Base-by-base conservation (phyloP, 1,140 invertebrate genomes). In the Coelopa frigida region DNA sequence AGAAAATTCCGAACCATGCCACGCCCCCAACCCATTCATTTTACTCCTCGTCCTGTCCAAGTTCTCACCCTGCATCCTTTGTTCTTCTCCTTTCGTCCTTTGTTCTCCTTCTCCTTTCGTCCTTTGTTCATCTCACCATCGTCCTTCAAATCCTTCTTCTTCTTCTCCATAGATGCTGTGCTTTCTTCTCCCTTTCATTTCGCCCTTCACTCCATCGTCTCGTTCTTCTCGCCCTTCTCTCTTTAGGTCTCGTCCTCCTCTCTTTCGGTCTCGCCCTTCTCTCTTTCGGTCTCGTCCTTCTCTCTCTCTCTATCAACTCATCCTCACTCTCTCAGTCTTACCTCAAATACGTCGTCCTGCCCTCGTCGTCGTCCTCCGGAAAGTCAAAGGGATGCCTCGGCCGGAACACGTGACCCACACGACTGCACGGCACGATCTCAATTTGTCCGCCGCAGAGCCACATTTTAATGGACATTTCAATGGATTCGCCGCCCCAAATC, bases 401-500 rank as follows among this genome's bases (percentile, higher is more conserved):
- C 42, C 82, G 73, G 61, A 85, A 86, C 51, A 87, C 85, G 60
- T 92, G 89, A 14, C 88, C 89, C 47, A 92, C 86, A 54, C 85
- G 77, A 48, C 85, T 89, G 63, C 89, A 91, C 12, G 87, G 86
- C 46, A 87, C 78, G 42, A 85, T 84, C 70, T 87, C 82, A 47
- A 91, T 69, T 45, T 73, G 72, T 40, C 88, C 85, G 45, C 85
- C 58, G 73, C 80, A 83, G 67, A 82, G 78, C 80, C 80, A 83
- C 54, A 91, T 83, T 68, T 94, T 78, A 70, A 98, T 97, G 33
- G 89, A 92, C 74, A 98, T 89, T 75, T 98, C 94, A 44, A 98
- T 78, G 74, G 98, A 97, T 74, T 98, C 94, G n/a, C 94, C 94
- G 36, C 94, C 94, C 94, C 94, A 96, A 75, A 77, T 80, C 51